Evolutionary conservation across 2,113 vertebrate species (phyloP), one percentile per base, ranked within the genome.

Genomic region (Gymnogyps californianus): DNA sequence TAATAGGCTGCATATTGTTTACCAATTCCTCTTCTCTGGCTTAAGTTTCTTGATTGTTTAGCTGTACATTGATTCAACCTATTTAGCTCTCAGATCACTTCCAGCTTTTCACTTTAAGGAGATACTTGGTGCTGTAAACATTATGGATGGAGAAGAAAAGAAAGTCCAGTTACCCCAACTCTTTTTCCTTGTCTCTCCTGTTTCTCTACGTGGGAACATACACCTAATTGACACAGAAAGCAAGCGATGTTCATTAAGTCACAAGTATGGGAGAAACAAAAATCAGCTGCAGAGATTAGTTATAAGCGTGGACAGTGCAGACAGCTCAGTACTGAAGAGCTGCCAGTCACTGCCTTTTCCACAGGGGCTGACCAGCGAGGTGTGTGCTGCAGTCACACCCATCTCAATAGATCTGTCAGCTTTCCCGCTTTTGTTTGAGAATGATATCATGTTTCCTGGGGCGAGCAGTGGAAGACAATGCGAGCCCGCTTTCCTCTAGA

Each of bases 381-480:
- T 97, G 97, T 97, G 96, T 97, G 92, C 94, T 67, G 67, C 16
- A 77, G 98, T 95, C 98, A 98, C 98, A 98, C 98, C 98, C 98
- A 97, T 98, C 97, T 97, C 97, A 57, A 95, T 90, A 98, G 97
- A 98, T 98, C 98, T 98, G 98, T 98, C 98, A 97, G 98, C 98
- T 98, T 98, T 98, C 98, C 98, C 98, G 96, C 98, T 98, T 98
- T 98, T 98, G 98, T 98, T 98, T 95, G 92, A 93, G 96, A 83
- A 98, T 98, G 98, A 98, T 98, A 98, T 98, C 98, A 98, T 98
- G 97, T 95, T 98, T 98, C 98, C 98, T 98, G 98, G 96, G 97
- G 98, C 93, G 25, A 98, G 96, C 8, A 0, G 80, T 95, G 95
- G 97, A 98, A 98, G 98, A 98, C 98, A 98, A 98, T 98, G 95